Conservation (phyloP, 35 echinoderm and acorn worm genomes). For the Diadema setosum region DNA sequence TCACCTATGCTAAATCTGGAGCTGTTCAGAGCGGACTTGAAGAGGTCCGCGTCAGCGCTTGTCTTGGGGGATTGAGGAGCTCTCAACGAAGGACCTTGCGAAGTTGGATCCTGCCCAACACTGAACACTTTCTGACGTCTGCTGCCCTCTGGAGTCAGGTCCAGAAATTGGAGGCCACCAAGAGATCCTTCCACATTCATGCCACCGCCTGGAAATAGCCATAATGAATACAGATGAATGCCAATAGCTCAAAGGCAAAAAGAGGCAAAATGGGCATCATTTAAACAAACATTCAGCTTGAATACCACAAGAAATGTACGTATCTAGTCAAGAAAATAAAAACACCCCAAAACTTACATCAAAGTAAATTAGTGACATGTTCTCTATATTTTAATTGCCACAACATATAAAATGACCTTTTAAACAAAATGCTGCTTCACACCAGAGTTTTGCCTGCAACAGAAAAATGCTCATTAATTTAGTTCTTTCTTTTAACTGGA, state of each 20-base stretch:
- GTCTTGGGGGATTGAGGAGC: background rate
- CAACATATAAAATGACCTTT: too few species aligned
- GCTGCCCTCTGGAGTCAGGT: conserved; percentile 79
- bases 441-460: too few species aligned
- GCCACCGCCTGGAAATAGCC: conserved; percentile 21
- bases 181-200: conserved; percentile 73
- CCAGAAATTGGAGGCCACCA: conserved; percentile 87
- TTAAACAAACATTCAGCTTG: too few species aligned
- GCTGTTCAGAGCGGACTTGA: conserved; percentile 24
- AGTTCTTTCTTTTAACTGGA: too few species aligned
- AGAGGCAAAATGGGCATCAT: background rate
- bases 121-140: conserved; percentile 91
- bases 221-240: too few species aligned
- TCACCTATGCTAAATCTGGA: background rate
- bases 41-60: conserved; percentile 21
- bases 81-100: background rate
- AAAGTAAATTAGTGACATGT: too few species aligned
- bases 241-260: background rate
- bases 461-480: too few species aligned
- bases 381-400: too few species aligned
- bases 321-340: background rate
- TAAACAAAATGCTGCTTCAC: too few species aligned
- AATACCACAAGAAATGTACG: background rate
- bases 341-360: too few species aligned
- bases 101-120: conserved; percentile 65